Conservation (phyloP, 2,113 vertebrate genomes). For the Trachemys scripta region DNA sequence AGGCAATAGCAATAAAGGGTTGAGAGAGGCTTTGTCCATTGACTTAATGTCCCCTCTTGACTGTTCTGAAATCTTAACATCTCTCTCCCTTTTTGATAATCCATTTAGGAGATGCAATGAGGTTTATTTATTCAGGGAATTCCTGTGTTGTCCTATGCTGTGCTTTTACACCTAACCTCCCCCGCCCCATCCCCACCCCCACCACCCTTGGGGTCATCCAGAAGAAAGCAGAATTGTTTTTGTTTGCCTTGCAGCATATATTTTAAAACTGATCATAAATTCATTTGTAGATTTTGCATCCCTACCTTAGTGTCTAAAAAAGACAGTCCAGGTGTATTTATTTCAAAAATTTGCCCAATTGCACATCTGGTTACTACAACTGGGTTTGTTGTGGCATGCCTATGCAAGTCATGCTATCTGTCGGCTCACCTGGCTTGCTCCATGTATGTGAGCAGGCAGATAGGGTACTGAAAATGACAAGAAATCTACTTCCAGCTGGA, state of each 20-base stretch:
- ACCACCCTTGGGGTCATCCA: neutral
- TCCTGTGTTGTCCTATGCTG: neutral
- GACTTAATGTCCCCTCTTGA: neutral
- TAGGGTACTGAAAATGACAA: neutral
- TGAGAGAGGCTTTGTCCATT: neutral
- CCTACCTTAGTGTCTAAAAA: too few relatives aligned
- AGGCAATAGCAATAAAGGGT: neutral
- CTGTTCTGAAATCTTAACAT: rapidly evolving
- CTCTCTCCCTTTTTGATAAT: neutral
- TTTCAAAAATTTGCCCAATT: neutral
- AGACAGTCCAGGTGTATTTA: neutral
- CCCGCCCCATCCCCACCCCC: too few relatives aligned
- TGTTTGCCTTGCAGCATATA: neutral
- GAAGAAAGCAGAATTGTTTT: neutral
- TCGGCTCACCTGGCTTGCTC: neutral
- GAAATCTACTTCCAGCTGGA: neutral
- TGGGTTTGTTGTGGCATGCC: neutral
- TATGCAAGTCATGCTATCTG: too few relatives aligned
- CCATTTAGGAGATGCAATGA: neutral
- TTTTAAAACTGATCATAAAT: neutral
- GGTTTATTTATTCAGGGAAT: neutral
- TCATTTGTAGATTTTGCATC: neutral
- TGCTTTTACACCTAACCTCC: neutral
- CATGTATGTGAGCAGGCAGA: neutral
- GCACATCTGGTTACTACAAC: neutral